Evolutionary conservation across 2,113 vertebrate species (phyloP), one percentile per base, ranked within the genome.

Genomic region (Misgurnus mizolepis): DNA sequence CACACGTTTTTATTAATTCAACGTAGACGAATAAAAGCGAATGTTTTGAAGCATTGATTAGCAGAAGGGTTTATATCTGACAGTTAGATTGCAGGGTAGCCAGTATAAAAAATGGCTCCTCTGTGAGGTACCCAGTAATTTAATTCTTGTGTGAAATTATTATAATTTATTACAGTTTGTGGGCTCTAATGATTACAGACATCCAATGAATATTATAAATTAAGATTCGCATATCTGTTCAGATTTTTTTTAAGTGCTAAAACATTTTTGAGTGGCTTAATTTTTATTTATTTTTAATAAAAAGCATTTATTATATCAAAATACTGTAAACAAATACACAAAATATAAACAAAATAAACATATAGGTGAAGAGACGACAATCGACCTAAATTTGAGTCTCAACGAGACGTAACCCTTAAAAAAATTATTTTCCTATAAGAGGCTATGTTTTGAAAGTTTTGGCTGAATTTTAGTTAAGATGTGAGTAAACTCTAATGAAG

Each of bases 11-110:
- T 96, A 96, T 97, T 98, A 95, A 96, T 98, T 98, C 95, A 96
- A 95, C 95, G 94, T 95, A 95, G 95, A 95, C 95, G 97, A 97
- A 98, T 97, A 97, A 97, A 98, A 95, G 95, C 93, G 95, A 96
- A 95, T 96, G 96, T 97, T 96, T 95, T 95, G 89, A 92, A 95
- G 95, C 95, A 93, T 93, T 97, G 96, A 98, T 98, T 97, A 95
- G 95, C 93, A 93, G 94, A 92, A 94, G 93, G 94, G 94, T 97
- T 95, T 95, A 93, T 93, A 93, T 95, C 93, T 97, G 96, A 98
- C 96, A 98, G 96, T 95, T 96, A 97, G 96, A 99, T 99, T 98
- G 95, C 93, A 95, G 95, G 95, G 94, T 96, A 95, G 92, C 92
- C 92, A 92, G 91, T 91, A 92, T 95, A 79, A 95, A 87, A 95